Percentiles rank a stretch among this genome's conserved stretches.
Conservation (phyloP, 2,113 vertebrate species). For the Gila orcuttii region DNA sequence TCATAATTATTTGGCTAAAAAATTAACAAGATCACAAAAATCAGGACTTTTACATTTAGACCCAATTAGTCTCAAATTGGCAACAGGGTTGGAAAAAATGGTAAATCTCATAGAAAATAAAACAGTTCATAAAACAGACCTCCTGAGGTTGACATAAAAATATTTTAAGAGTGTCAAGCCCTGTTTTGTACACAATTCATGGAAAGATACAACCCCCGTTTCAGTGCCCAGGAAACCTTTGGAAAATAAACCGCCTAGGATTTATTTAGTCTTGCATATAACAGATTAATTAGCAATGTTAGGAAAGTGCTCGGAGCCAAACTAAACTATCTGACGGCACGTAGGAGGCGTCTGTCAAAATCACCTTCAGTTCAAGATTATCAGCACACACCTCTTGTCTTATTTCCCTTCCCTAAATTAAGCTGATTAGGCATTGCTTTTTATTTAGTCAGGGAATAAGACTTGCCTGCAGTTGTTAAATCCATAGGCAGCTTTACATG, state of each 20-base stretch:
- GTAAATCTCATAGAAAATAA: neutral
- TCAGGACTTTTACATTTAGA: neutral
- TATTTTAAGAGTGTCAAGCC: neutral
- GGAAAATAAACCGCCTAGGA: conserved; percentile 17
- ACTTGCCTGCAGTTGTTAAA: conserved; percentile 38
- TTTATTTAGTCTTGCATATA: conserved; percentile 21
- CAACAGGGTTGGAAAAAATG: neutral
- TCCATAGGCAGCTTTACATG: conserved; percentile 37
- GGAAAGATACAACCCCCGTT: neutral
- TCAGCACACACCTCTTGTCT: conserved; percentile 18
- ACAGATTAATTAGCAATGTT: conserved; percentile 24
- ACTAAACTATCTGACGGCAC: conserved; percentile 6
- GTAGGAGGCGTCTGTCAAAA: conserved; percentile 9
- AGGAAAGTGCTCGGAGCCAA: neutral
- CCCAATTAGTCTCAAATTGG: conserved; percentile 1
- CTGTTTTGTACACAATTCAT: neutral
- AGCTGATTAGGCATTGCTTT: conserved; percentile 55
- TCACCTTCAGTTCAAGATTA: conserved; percentile 11
- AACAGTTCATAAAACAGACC: neutral
- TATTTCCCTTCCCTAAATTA: conserved; percentile 47
- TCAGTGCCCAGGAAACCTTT: neutral
- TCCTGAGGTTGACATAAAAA: neutral
- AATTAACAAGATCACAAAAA: neutral
- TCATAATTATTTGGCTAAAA: neutral
- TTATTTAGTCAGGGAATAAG: conserved; percentile 28